Evolutionary conservation across 2,888 invertebrate genomes (phyloP).

Genomic region (Meiosimyza platycephala): DNA sequence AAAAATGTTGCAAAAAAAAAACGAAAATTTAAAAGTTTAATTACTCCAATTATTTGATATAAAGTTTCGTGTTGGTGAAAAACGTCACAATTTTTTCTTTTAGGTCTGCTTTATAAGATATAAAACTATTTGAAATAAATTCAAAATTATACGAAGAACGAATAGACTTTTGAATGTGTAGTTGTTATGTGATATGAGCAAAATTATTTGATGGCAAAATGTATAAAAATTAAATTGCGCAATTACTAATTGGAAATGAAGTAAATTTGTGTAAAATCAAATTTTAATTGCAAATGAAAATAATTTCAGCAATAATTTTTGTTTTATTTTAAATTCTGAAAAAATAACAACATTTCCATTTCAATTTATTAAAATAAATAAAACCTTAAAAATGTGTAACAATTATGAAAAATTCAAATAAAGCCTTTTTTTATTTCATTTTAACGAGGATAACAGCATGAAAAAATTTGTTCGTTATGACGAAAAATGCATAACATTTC

Average conservation of each 20-base stretch:
- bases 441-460: too few relatives aligned
- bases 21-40: background rate
- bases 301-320: conserved; percentile 9
- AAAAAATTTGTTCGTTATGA: too few relatives aligned
- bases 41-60: background rate
- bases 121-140: too few relatives aligned
- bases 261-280: background rate
- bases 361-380: conserved; percentile 27
- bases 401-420: conserved; percentile 8
- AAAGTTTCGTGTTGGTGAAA: background rate
- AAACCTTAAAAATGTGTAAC: conserved; percentile 29
- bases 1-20: conserved; percentile 26
- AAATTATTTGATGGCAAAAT: background rate
- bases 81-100: background rate
- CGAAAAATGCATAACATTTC: too few relatives aligned
- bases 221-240: background rate
- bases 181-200: conserved; percentile 27
- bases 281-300: conserved; percentile 18
- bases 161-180: conserved; percentile 3
- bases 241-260: background rate
- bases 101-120: too few relatives aligned
- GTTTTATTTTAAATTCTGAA: conserved; percentile 15
- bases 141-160: too few relatives aligned
- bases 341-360: conserved; percentile 28
- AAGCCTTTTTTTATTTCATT: too few relatives aligned